Evolutionary conservation across 2,888 invertebrate genomes (phyloP), one percentile per base, ranked within the genome.

Genomic region (Listrodromus nycthemerus): DNA sequence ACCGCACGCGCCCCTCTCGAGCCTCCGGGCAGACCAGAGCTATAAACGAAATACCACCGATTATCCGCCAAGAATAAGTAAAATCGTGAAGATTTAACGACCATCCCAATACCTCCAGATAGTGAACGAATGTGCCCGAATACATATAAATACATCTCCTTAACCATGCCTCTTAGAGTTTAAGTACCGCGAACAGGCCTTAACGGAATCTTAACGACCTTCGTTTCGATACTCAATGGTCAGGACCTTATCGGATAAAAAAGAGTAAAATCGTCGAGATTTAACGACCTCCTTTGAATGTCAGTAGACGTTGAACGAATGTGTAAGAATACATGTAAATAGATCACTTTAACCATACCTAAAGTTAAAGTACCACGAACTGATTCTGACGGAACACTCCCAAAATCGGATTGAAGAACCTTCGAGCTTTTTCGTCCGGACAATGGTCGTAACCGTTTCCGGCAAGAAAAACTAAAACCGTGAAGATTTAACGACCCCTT

Each of bases 101-200:
- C 6, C 19, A 7, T 63, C 70, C 50, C 5, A 52, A 33, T 21
- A 24, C n/a, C n/a, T n/a, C n/a, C n/a, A 41, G 4, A 70, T 37
- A 78, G 55, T 45, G 58, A 41, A 41, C 6, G 16, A 6, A n/a
- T 16, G 6, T n/a, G n/a, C 16, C 1, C 19, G n/a, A 3, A n/a
- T 50, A 50, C 19, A 52, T 41, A 50, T 24, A 65, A n/a, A n/a
- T 24, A 61, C 5, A 5, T 48, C 16, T 24, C 27, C 52, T 65
- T 37, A 21, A 37, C 52, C 27, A 37, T n/a, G 63, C 70, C 63
- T 61, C 61, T 71, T 70, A 63, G 33, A 33, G 33, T 33, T 48
- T 21, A 67, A 67, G 21, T 41, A 50, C 52, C 70, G 63, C 70
- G 50, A 10, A 52, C 63, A 19, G 66, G 21, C 45, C 66, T 55